Conservation (phyloP, 2,113 vertebrate species). For the Rafetus swinhoei region DNA sequence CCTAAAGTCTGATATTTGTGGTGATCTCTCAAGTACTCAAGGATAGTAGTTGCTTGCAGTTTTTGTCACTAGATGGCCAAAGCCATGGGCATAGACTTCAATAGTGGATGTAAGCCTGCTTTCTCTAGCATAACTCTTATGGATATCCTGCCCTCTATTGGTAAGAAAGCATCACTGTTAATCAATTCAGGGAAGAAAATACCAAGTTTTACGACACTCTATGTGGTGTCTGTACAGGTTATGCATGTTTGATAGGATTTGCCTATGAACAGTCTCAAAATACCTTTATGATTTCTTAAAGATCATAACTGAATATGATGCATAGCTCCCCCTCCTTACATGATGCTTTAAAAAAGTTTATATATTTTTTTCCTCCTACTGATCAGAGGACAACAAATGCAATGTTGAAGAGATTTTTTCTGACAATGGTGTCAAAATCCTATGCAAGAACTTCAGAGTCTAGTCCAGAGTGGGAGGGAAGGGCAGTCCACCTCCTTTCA, state of each 20-base stretch:
- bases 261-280: fast-evolving
- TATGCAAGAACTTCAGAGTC: background rate
- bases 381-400: background rate
- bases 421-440: background rate
- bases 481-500: background rate
- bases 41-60: fast-evolving
- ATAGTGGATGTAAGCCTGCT: background rate
- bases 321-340: background rate
- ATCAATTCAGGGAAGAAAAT: background rate
- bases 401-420: background rate
- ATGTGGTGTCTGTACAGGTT: fast-evolving
- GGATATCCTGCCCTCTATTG: fast-evolving
- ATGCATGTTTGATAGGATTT: fast-evolving
- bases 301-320: fast-evolving
- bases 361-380: background rate
- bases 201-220: background rate
- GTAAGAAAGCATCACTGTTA: background rate
- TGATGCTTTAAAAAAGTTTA: background rate
- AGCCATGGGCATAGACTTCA: background rate
- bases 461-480: background rate
- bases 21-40: background rate
- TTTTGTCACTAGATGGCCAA: too few species aligned
- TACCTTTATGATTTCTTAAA: background rate
- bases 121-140: fast-evolving
- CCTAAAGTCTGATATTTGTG: fast-evolving